Conservation (phyloP, 1,140 invertebrate genomes). For the Cherax quadricarinatus region DNA sequence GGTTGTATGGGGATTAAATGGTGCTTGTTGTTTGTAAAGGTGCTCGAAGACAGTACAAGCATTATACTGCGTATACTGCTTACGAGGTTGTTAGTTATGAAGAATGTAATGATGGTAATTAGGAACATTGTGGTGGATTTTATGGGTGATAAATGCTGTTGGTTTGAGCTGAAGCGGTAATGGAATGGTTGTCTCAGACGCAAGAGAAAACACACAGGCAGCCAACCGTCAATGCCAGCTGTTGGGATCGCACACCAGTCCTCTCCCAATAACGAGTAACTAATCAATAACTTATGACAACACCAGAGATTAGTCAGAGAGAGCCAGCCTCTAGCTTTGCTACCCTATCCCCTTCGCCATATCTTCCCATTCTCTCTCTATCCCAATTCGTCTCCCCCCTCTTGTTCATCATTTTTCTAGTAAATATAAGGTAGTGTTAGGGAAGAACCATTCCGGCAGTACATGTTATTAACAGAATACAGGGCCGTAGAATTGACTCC, state of each 20-base stretch:
- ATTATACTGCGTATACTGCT: neutral
- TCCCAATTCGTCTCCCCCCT: neutral
- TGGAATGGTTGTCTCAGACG: neutral
- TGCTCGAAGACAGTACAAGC: neutral
- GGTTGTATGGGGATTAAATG: no score
- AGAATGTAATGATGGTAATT: neutral
- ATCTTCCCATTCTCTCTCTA: no score
- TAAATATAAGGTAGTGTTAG: no score
- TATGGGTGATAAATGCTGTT: neutral
- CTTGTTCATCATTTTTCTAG: neutral
- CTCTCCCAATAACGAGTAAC: neutral
- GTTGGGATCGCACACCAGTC: neutral
- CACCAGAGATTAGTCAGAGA: conserved; percentile 1
- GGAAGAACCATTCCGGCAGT: no score
- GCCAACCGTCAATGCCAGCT: neutral
- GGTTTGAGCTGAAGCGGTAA: neutral
- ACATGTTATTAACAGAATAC: no score
- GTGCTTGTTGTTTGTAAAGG: neutral
- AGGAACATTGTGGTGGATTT: no score
- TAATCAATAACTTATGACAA: conserved; percentile 19
- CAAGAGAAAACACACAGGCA: no score
- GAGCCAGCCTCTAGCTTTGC: no score
- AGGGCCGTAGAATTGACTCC: no score
- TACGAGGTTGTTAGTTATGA: neutral
- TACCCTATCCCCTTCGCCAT: no score